Conservation (phyloP, 1,140 invertebrate genomes). For the Anoplophora glabripennis region DNA sequence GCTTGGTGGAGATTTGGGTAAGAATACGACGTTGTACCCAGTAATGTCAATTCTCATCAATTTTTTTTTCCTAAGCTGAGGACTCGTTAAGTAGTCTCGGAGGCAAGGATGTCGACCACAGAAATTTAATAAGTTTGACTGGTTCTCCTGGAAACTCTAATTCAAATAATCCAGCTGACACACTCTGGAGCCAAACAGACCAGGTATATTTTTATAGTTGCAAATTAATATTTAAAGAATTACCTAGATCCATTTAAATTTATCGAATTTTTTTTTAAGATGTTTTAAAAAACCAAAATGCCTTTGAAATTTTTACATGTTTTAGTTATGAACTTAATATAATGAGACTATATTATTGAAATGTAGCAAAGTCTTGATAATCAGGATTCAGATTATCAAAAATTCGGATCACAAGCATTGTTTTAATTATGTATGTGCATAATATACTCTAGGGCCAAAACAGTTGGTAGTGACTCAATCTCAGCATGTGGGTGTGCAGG, state of each 20-base stretch:
- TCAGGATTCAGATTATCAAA: too few relatives aligned
- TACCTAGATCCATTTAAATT: too few relatives aligned
- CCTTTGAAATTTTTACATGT: too few relatives aligned
- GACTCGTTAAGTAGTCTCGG: conserved; percentile 29
- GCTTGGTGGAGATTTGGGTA: conserved; percentile 27
- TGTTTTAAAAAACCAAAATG: background rate
- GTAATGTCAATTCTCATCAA: background rate
- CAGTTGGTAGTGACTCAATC: too few relatives aligned
- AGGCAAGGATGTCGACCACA: conserved; percentile 69
- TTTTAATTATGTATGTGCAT: too few relatives aligned
- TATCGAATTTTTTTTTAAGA: background rate
- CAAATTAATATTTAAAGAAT: too few relatives aligned
- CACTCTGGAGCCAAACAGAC: conserved; percentile 25
- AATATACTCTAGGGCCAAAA: too few relatives aligned
- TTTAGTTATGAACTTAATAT: too few relatives aligned
- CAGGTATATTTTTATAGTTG: conserved; percentile 15
- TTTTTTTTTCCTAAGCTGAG: conserved; percentile 17
- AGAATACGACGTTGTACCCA: conserved; percentile 1
- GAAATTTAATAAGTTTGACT: conserved; percentile 79
- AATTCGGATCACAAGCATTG: too few relatives aligned
- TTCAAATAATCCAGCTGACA: conserved; percentile 23
- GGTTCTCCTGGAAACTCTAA: conserved; percentile 60
- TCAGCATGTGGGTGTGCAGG: too few relatives aligned
- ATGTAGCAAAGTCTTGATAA: too few relatives aligned
- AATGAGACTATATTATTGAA: too few relatives aligned